These are phyloP conservation scores for Synergus gifuensis DNA, from an alignment of 2,888 invertebrate species.

Conservation along the genomic window DNA sequence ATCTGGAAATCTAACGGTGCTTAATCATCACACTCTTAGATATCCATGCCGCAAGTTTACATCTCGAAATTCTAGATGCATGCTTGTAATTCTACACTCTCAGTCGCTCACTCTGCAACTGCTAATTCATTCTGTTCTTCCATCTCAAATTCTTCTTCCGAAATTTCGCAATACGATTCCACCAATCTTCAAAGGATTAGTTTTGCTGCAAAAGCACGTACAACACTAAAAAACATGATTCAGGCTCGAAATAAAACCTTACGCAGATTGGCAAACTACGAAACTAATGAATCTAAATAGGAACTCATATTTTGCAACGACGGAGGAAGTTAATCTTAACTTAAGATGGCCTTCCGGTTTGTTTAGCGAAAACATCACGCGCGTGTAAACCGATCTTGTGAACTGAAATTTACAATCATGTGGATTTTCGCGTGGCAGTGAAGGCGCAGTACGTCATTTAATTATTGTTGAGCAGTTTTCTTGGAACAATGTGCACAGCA, in stretches of 20 bases:
- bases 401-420: background rate
- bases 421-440: conserved; percentile 7
- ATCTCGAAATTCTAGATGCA: background rate
- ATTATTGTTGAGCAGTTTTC: conserved; percentile 31
- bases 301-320: conserved; percentile 15
- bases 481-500: background rate
- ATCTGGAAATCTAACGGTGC: conserved; percentile 17
- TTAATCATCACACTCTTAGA: conserved; percentile 4
- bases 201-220: background rate
- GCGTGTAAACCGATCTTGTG: background rate
- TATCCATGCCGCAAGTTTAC: background rate
- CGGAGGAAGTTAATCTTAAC: background rate
- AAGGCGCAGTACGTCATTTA: conserved; percentile 2
- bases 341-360: conserved; percentile 8
- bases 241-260: background rate
- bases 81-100: conserved; percentile 9
- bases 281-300: background rate
- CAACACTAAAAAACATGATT: background rate
- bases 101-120: background rate
- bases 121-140: background rate
- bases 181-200: background rate
- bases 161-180: background rate
- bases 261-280: background rate
- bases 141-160: background rate
- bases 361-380: conserved; percentile 33